Evolutionary conservation across 2,113 vertebrate genomes (phyloP).

Genomic region (Leptobrachium leishanense): DNA sequence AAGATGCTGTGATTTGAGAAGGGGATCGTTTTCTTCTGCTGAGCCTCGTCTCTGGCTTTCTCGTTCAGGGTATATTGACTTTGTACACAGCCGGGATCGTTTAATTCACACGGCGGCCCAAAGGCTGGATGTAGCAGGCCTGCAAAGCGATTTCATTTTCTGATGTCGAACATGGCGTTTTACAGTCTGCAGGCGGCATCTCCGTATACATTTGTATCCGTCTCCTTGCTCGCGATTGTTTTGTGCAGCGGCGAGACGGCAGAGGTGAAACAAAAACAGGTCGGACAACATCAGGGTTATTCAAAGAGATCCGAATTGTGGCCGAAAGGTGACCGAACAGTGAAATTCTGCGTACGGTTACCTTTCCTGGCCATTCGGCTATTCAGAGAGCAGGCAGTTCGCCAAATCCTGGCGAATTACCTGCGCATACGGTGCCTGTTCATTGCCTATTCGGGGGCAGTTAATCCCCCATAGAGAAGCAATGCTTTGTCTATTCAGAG

Average conservation of each 20-base stretch:
- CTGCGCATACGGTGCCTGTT: no score
- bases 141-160: not conserved
- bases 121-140: not conserved
- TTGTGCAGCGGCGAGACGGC: not conserved
- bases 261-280: no score
- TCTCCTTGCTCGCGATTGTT: not conserved
- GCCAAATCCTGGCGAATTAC: no score
- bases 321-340: no score
- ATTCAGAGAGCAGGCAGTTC: no score
- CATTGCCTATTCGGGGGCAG: no score
- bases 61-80: not conserved
- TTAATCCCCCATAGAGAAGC: no score
- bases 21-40: not conserved
- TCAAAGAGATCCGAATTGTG: no score
- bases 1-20: not conserved
- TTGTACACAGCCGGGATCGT: not conserved
- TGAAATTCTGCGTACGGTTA: no score
- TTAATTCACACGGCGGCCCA: not conserved
- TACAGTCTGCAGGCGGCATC: not conserved
- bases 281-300: no score
- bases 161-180: not conserved
- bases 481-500: no score
- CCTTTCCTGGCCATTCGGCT: no score
- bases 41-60: not conserved
- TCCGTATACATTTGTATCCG: not conserved